These are phyloP conservation scores for Myotis planiceps DNA, from an alignment of 2,797 vertebrate genomes.

Conservation along the genomic window DNA sequence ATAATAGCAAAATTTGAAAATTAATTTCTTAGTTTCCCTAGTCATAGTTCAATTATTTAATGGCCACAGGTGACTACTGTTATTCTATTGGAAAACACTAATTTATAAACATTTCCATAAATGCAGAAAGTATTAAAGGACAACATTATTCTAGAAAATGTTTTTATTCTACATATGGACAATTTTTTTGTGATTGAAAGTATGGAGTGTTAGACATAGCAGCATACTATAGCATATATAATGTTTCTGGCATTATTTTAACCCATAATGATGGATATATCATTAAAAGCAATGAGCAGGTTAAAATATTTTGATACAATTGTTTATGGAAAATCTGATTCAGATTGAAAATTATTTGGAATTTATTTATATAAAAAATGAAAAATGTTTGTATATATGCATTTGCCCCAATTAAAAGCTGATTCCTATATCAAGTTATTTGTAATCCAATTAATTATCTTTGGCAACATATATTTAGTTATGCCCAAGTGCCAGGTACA, in stretches of 20 bases:
- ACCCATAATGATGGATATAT: neutral
- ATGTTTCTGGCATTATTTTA: neutral
- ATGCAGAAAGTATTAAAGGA: neutral
- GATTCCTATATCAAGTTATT: neutral
- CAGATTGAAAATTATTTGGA: neutral
- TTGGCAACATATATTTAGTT: neutral
- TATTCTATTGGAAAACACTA: neutral
- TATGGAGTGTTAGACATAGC: neutral
- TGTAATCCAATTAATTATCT: neutral
- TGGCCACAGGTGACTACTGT: neutral
- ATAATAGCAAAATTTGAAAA: neutral
- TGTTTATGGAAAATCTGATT: neutral
- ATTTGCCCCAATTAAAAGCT: neutral
- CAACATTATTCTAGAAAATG: neutral
- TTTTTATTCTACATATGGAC: neutral
- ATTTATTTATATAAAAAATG: neutral
- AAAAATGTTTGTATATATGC: neutral
- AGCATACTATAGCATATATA: neutral
- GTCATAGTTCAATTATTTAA: neutral
- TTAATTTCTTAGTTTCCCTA: neutral
- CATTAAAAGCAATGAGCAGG: neutral
- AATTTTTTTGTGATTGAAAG: neutral
- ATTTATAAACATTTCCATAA: neutral
- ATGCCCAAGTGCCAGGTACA: neutral
- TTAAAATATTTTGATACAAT: neutral